Evolutionary conservation across 2,113 vertebrate species (phyloP), one percentile per base, ranked within the genome.

Genomic region (Phrynocephalus versicolor): DNA sequence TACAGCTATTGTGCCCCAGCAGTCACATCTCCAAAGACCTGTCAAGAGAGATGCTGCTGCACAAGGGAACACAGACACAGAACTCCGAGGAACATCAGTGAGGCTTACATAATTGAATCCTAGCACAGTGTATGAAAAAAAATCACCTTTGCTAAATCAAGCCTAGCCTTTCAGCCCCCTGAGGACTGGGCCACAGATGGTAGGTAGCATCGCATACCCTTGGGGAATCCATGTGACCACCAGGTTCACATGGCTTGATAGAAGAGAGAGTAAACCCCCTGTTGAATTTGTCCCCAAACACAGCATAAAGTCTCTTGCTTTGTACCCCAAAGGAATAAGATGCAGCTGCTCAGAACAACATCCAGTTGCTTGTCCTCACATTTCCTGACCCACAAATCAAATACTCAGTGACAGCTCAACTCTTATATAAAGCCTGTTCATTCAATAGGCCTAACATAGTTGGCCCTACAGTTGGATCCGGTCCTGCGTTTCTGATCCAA

Each of bases 1-100:
- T 85, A 91, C 89, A 65, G 84, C 71, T 83, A 89, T 94, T 85
- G 62, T 15, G 79, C 79, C 83, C 79, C 89, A 45, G 37, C 45
- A 41, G 73, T 78, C 25, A 58, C 85, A 64, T 83, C 92, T 85
- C 81, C 69, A 77, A 92, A 77, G 83, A 88, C 65, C 30, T 82
- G 82, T 72, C 77, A 64, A 51, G 25, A 81, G 84, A 93, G 89
- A 88, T 0, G 57, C 70, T 67, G 69, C 86, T 51, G n/a, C 51
- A 58, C 76, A 92, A 79, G 82, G 41, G 60, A 57, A 62, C 62
- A 30, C 41, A 86, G 57, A 81, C 57, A 25, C 81, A 41, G 25
- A 18, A 30, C 71, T 90, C 82, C 76, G 87, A 70, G 10, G 0
- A 16, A 89, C 83, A 83, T 88, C 89, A 91, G 85, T 72, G 89